phyloP scores from a whole-genome alignment of 2,113 vertebrate species.

The Brienomyrus brachyistius region DNA sequence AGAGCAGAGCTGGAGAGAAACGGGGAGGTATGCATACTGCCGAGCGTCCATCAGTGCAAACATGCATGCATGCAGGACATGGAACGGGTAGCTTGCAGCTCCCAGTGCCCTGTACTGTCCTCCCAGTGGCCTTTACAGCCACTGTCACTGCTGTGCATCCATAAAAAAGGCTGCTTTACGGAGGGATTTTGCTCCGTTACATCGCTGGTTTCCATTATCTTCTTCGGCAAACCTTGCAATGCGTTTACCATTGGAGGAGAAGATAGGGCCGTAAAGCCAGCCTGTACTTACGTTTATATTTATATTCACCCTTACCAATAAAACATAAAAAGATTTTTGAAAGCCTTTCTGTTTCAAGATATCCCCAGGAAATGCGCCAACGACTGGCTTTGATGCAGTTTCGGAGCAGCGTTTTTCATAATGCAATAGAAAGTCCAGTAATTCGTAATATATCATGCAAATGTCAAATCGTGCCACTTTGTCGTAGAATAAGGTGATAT shows the following conservation, averaged over 20 bases:
- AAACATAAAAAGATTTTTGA: background rate
- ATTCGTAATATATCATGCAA: background rate
- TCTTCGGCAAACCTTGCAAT: background rate
- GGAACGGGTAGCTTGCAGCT: background rate
- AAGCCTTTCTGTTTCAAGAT: background rate
- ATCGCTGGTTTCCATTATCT: background rate
- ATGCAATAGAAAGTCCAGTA: background rate
- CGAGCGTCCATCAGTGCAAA: background rate
- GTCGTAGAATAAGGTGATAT: background rate
- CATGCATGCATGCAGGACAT: background rate
- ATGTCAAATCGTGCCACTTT: background rate
- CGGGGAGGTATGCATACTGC: constrained; percentile 22
- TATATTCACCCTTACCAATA: background rate
- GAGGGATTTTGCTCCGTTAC: background rate
- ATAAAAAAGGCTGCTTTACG: background rate
- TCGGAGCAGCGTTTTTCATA: background rate
- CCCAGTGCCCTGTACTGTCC: background rate
- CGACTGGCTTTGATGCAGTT: background rate
- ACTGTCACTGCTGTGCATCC: background rate
- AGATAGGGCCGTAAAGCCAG: background rate
- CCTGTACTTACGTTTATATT: background rate
- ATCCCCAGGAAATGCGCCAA: background rate
- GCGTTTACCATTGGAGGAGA: background rate
- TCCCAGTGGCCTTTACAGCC: background rate
- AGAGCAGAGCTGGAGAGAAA: constrained; percentile 10